These are phyloP conservation scores for Lucilia sericata DNA, from an alignment of 1,140 invertebrate species.

Conservation along the genomic window DNA sequence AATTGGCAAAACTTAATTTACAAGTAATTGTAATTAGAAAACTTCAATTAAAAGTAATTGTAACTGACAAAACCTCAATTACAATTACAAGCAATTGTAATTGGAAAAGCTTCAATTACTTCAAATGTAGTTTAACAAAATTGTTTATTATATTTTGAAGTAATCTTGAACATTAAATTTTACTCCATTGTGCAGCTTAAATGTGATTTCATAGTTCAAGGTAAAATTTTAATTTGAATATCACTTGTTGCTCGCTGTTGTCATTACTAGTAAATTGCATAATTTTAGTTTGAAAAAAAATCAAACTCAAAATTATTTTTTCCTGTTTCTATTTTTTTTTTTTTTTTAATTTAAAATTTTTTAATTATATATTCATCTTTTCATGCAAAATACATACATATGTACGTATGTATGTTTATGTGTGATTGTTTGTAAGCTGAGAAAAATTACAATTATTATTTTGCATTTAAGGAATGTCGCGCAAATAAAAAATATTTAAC, in stretches of 20 bases:
- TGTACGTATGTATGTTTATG: too few species aligned
- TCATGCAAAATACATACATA: neutral
- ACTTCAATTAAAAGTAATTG: too few species aligned
- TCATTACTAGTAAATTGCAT: neutral
- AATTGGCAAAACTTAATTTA: too few species aligned
- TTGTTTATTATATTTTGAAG: too few species aligned
- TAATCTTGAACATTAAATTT: too few species aligned
- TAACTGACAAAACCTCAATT: too few species aligned
- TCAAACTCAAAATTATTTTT: neutral
- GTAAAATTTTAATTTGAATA: constrained; percentile 4
- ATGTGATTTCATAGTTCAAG: neutral
- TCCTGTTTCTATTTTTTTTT: neutral
- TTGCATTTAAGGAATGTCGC: neutral
- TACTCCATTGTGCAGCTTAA: neutral
- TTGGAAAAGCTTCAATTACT: too few species aligned
- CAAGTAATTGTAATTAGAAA: too few species aligned
- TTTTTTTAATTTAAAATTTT: neutral
- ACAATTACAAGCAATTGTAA: too few species aligned
- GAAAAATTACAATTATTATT: neutral
- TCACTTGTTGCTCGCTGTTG: neutral
- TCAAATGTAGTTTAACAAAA: too few species aligned
- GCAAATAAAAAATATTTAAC: too few species aligned
- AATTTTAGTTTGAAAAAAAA: neutral
- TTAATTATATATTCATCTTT: neutral
- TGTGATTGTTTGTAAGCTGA: neutral